Evolutionary conservation across 2,888 invertebrate genomes (phyloP), one percentile per base, ranked within the genome.

Genomic region (Agriotes lineatus): DNA sequence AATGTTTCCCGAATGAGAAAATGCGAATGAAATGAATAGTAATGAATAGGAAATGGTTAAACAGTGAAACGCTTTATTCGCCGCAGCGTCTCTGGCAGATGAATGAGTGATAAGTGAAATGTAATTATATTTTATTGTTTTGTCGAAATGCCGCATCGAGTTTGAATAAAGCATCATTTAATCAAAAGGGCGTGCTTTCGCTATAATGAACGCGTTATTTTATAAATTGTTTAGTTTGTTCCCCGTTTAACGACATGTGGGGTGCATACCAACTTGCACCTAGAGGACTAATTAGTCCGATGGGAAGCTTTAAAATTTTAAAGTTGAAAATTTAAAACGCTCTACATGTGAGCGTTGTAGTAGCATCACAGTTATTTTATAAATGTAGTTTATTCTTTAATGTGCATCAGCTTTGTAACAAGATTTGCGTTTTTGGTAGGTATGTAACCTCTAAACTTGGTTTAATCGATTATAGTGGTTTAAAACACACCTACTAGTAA

Each of bases 101-200:
- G 81, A 83, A 81, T 82, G 82, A 83, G 80, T 81, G 82, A 83
- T 83, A 83, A 83, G 82, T 82, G 82, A 82, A 82, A 80, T 76
- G 82, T 82, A 83, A 83, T 83, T 83, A 82, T 79, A 80, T 82
- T 82, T 83, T 81, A 83, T 83, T 82, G 82, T 82, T 82, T 81
- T 80, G 78, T 76, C 77, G 79, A 80, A 79, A 80, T 77, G 80
- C 80, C 81, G 81, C 81, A 80, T 78, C 78, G 78, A 78, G 75
- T 79, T 78, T 79, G 78, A 80, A 80, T 80, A 78, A 78, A 79
- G 76, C 76, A 69, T 72, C 77, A 74, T 78, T 81, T 80, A 79
- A 80, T 80, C 80, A 80, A 78, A 74, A 71, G 69, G 72, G 74
- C 73, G 73, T 68, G 57, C 57, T 69, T 63, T 61, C 57, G 12